A percentile compares a stretch with the other conserved stretches of the same genome.
phyloP scores from a whole-genome alignment of 2,797 vertebrate genomes.

The Simalia tracyae region DNA sequence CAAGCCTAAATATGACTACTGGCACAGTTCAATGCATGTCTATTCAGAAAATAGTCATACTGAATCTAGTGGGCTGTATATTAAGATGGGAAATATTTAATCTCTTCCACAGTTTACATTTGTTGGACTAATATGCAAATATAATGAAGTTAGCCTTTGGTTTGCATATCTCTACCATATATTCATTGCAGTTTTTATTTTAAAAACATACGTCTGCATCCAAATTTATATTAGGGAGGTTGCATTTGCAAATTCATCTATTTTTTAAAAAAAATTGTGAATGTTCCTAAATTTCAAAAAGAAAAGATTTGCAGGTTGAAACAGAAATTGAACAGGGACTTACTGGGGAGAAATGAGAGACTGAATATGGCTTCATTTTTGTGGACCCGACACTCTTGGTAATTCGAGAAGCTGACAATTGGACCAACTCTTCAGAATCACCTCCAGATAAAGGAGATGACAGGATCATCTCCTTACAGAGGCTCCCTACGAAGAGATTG shows the following conservation, averaged over 20 bases:
- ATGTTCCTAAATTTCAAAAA: neutral
- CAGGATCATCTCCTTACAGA: no score
- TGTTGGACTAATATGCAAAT: neutral
- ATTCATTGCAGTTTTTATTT: neutral
- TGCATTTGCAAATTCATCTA: neutral
- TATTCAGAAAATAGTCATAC: neutral
- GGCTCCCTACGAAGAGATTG: no score
- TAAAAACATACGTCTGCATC: neutral
- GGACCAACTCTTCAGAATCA: no score
- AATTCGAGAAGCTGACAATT: no score
- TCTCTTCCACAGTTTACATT: neutral
- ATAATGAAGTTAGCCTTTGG: neutral
- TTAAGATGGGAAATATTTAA: neutral
- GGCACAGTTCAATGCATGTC: neutral
- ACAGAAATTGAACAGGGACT: neutral
- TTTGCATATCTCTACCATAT: neutral
- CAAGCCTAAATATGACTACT: slow-evolving; percentile 18
- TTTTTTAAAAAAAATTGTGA: neutral
- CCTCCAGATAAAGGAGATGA: no score
- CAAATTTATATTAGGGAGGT: neutral
- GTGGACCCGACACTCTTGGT: no score
- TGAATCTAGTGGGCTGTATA: neutral
- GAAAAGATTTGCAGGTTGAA: neutral
- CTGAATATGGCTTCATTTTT: no score
- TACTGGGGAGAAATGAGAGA: no score